phyloP scores from a whole-genome alignment of 2,888 invertebrate genomes.

The Choristoneura rosaceana region DNA sequence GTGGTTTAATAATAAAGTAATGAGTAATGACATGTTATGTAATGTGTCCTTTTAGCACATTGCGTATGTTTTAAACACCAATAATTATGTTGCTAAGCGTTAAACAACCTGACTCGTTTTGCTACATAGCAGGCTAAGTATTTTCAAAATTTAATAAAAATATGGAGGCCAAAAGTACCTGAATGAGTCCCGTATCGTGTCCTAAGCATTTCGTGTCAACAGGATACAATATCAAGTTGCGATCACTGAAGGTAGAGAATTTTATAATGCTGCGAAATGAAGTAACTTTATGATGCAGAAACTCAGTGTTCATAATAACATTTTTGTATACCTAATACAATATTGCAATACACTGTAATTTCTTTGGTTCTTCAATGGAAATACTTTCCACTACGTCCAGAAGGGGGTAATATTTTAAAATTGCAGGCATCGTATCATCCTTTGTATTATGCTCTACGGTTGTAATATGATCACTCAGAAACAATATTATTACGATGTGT shows the following conservation, averaged over 20 bases:
- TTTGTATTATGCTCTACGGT: background rate
- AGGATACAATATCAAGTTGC: background rate
- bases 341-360: background rate
- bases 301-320: background rate
- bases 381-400: background rate
- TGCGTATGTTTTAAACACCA: background rate
- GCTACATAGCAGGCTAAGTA: background rate
- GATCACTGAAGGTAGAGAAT: background rate
- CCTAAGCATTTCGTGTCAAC: background rate
- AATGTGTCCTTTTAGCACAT: background rate
- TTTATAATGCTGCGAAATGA: background rate
- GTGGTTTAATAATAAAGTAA: no score
- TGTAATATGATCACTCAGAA: background rate
- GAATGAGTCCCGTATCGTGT: background rate
- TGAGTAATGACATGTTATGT: no score
- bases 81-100: background rate
- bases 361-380: background rate
- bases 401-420: background rate
- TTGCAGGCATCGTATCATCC: background rate
- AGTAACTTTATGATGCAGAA: background rate
- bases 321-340: background rate
- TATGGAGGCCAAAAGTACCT: background rate
- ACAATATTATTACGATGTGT: no score
- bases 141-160: background rate
- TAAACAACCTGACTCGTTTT: background rate